Evolutionary conservation across 2,113 vertebrate species (phyloP), one percentile per base, ranked within the genome.

Genomic region (Cromileptes altivelis): DNA sequence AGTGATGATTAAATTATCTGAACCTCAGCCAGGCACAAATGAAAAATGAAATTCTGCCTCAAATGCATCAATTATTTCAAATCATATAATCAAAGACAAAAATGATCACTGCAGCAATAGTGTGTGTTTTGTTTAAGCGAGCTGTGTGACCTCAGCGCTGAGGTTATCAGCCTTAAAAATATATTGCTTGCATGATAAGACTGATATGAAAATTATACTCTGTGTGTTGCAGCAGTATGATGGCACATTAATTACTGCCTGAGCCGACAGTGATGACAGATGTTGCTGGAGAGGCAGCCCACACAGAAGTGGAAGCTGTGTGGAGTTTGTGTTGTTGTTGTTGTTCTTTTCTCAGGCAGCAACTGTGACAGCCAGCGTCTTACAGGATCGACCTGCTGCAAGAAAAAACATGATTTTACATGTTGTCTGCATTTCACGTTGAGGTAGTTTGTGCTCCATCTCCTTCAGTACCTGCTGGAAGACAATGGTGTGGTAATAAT

Each of bases 161-260:
- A 57, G 21, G 14, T 7, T 25, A 67, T 73, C 30, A 19, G 25
- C 19, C 23, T 72, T 6, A 23, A 30, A 58, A 53, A 52, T 49
- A 53, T 27, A 57, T 57, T 27, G 40, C 40, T 45, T 40, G 64
- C 37, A 42, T 27, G n/a, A 64, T 23, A 61, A 3, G 0, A 61
- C 25, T 55, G 53, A 70, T 60, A 27, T 47, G 47, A 55, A 45
- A 67, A 69, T 69, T 47, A 74, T 11, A 61, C 47, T 19, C 13
- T 23, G 42, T 21, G 33, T 45, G 40, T 69, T 63, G 56, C 27
- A 78, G 27, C 21, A 33, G 25, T 15, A 50, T 12, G 42, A 62
- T 53, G 71, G 21, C 40, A 70, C 40, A 45, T 49, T 68, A 72
- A 81, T 68, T 69, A 23, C 56, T 19, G 37, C 62, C 15, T 75